A percentile compares a stretch with the other conserved stretches of the same genome.
phyloP scores from a whole-genome alignment of 2,113 vertebrate genomes.

The Nannospalax galili region DNA sequence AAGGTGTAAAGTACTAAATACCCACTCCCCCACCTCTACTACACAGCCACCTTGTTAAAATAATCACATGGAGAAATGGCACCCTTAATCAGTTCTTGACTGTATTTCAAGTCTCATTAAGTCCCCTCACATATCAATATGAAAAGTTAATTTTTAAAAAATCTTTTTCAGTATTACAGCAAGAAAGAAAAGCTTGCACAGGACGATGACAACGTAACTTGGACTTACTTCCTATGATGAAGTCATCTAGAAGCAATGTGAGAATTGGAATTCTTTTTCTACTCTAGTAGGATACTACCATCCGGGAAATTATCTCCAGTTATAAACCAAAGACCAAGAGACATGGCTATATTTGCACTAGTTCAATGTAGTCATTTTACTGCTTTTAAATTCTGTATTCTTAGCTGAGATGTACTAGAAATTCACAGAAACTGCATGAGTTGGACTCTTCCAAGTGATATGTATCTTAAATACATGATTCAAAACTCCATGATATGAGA shows the following conservation, averaged over 20 bases:
- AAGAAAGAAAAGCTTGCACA: not conserved
- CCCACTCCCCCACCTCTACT: not conserved
- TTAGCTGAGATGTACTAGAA: not conserved
- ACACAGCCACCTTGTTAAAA: not conserved
- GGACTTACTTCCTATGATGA: not conserved
- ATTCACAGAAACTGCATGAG: not conserved
- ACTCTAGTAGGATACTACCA: not conserved
- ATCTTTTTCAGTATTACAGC: not conserved
- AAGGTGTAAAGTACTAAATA: conserved; percentile 62
- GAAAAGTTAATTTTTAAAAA: not conserved
- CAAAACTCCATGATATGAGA: too few species aligned
- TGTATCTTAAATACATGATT: too few species aligned
- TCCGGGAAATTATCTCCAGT: not conserved
- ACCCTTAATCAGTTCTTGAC: not conserved
- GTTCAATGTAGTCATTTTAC: not conserved
- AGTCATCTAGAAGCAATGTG: not conserved
- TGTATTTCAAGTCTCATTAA: not conserved
- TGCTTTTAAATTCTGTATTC: not conserved
- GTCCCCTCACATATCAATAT: not conserved
- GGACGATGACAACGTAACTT: not conserved
- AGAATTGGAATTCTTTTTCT: not conserved
- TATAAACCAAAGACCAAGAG: not conserved
- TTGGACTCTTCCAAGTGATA: too few species aligned
- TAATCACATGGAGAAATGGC: not conserved
- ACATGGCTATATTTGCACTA: not conserved